Conservation (phyloP, 2,113 vertebrate genomes). For the Channa argus region DNA sequence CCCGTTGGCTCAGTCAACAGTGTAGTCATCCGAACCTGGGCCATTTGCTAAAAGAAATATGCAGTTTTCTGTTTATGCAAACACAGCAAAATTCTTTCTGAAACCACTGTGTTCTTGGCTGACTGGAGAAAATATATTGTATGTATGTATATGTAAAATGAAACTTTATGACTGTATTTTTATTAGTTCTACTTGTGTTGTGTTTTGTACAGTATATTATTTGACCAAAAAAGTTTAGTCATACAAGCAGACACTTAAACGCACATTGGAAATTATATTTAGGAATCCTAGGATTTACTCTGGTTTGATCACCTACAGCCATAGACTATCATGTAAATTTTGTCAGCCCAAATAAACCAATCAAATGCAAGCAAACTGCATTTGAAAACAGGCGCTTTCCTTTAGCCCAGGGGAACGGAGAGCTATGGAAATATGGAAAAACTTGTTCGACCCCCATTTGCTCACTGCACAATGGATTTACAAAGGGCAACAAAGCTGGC, state of each 20-base stretch:
- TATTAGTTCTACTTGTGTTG: conserved; percentile 11
- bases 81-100: conserved; percentile 53
- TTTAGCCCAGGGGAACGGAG: conserved; percentile 65
- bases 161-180: conserved; percentile 24
- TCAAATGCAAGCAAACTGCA: conserved; percentile 27
- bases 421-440: conserved; percentile 68
- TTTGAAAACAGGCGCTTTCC: conserved; percentile 54
- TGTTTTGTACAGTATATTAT: background rate
- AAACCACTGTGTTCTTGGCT: conserved; percentile 53
- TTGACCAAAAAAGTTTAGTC: background rate
- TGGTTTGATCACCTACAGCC: conserved; percentile 31
- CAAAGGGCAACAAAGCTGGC: conserved; percentile 60
- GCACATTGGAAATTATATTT: background rate
- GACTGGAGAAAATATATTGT: conserved; percentile 32
- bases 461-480: conserved; percentile 63
- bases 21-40: conserved; percentile 56
- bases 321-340: conserved; percentile 7
- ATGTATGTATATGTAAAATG: conserved; percentile 31
- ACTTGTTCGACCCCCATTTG: conserved; percentile 48
- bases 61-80: conserved; percentile 56
- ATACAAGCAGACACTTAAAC: conserved; percentile 1
- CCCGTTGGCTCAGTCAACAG: conserved; percentile 37
- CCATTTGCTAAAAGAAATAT: conserved; percentile 51
- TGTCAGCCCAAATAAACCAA: conserved; percentile 47
- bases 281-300: background rate